A percentile compares a stretch with the other conserved stretches of the same genome.
Conservation (phyloP, 2,888 invertebrate species). For the Sepiola atlantica region DNA sequence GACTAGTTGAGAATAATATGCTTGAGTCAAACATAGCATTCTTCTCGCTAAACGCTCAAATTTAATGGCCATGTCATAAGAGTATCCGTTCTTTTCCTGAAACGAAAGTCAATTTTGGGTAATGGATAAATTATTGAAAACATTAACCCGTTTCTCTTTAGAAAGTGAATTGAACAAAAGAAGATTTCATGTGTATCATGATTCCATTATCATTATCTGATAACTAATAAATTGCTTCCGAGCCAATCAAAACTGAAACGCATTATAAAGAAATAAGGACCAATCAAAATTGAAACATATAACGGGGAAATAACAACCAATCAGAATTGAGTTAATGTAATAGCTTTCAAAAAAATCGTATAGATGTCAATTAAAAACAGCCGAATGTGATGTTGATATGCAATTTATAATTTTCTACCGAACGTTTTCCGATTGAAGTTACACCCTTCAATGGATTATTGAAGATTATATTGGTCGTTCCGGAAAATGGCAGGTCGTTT, state of each 20-base stretch:
- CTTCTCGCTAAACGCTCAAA: too few species aligned
- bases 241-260: background rate
- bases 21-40: too few species aligned
- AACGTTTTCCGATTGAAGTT: background rate
- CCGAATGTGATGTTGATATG: background rate
- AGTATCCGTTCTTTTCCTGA: too few species aligned
- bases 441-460: background rate
- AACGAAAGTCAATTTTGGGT: too few species aligned
- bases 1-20: too few species aligned
- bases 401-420: background rate
- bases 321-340: background rate
- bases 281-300: background rate
- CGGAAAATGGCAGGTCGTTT: background rate
- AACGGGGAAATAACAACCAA: background rate
- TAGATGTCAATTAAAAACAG: background rate
- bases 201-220: background rate
- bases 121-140: too few species aligned
- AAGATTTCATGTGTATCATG: background rate
- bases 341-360: background rate
- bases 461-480: background rate
- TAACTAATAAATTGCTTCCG: background rate
- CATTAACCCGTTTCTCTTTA: background rate
- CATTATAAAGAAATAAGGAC: background rate
- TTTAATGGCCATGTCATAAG: too few species aligned
- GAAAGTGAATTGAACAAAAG: background rate